Base-by-base conservation (phyloP, 2,888 invertebrate species). In the Zonitis immaculata region DNA sequence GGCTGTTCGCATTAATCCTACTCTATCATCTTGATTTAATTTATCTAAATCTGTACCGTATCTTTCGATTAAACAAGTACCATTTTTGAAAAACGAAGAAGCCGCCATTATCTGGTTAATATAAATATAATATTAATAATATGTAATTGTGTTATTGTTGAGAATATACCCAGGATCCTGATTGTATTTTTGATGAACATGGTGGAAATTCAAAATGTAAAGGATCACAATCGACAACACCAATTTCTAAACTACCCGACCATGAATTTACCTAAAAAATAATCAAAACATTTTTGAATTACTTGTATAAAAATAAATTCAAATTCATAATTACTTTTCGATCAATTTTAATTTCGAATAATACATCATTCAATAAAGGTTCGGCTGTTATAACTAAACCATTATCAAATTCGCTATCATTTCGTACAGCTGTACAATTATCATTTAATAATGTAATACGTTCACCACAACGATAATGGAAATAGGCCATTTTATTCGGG, bases 321-420 rank as follows among this genome's bases (percentile, higher is more conserved):
- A 32, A 14, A 35, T 9, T 18, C n/a, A n/a, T n/a, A 56, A 74
- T 69, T 77, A 94, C 94, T 86, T 93, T 94, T 78, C 88, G 87
- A 72, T 93, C 92, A 69, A 94, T 88, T 67, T 86, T 84, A 58
- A 94, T 87, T 81, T 92, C 91, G 73, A 94, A 94, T 51, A 91
- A 77, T 58, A 88, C 82, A 79, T 93, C 90, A 73, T 91, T 89
- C 56, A 80, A 78, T 25, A 94, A 77, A 3, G 92, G 89, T 64
- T 89, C 87, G 5, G 86, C 84, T 67, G 91, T 89, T 61, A 94
- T 82, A 22, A 92, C 91, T 60, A 94, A 77, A n/a, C 92, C 93
- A 78, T 91, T 87, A 75, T 92, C 91, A 71, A 90, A 93, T 72
- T 91, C 91, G 50, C 87, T 85, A 66, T 87, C 85, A 71, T 86